Conservation (phyloP, 1,140 invertebrate genomes). For the Papilio polytes region DNA sequence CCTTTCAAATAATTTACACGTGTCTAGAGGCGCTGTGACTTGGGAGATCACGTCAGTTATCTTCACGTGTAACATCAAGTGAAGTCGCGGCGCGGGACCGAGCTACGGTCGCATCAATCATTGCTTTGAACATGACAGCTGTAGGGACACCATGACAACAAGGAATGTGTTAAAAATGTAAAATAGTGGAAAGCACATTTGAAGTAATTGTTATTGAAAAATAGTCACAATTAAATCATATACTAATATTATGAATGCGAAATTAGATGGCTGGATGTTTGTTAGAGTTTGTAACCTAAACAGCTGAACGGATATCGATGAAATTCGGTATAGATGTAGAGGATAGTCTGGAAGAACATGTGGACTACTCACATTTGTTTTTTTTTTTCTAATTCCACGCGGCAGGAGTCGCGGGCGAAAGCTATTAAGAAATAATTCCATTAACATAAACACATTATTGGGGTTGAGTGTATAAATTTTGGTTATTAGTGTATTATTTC, state of each 20-base stretch:
- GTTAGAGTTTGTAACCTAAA: no score
- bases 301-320: no score
- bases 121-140: conserved; percentile 54
- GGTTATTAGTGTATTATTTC: background rate
- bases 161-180: background rate
- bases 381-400: no score
- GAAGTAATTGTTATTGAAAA: no score
- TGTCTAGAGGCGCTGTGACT: background rate
- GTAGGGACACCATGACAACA: conserved; percentile 47
- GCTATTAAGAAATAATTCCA: no score
- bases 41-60: conserved; percentile 17
- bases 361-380: no score
- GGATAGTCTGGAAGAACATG: no score
- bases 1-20: background rate
- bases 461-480: background rate
- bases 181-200: background rate
- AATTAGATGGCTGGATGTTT: no score
- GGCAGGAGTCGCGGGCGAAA: no score
- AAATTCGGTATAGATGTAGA: no score
- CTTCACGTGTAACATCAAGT: conserved; percentile 50
- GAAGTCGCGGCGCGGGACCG: conserved; percentile 35
- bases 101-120: conserved; percentile 57
- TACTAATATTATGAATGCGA: no score
- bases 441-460: background rate
- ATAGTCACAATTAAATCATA: no score